Percentiles rank a stretch among this genome's conserved stretches.
phyloP scores from a whole-genome alignment of 2,113 vertebrate species.

The Hemiprocne comata region DNA sequence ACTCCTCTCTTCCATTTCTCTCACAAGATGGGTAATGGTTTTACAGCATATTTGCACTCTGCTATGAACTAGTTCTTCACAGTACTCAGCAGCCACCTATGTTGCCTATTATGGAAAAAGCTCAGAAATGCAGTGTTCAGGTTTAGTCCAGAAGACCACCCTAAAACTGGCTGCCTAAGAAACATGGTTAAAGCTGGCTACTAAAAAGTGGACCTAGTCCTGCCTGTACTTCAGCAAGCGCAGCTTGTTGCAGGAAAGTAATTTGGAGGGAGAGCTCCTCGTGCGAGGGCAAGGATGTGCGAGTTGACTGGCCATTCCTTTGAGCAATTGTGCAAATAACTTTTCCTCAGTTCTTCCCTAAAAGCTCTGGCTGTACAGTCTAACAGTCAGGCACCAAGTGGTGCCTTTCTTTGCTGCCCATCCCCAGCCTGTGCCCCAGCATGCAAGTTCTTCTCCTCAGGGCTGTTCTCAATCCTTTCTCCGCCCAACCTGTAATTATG shows the following conservation, averaged over 20 bases:
- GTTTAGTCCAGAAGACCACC: neutral
- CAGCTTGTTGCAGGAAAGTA: neutral
- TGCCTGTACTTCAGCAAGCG: neutral
- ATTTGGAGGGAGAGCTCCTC: neutral
- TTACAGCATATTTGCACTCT: neutral
- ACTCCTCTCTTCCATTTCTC: neutral
- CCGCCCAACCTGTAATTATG: no score
- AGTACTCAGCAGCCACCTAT: neutral
- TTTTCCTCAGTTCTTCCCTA: neutral
- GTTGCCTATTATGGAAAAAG: neutral
- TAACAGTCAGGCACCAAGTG: fast-evolving
- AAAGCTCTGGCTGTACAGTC: neutral
- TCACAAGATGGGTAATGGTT: neutral
- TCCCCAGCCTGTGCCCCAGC: neutral
- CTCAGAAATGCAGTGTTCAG: neutral
- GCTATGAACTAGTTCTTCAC: neutral
- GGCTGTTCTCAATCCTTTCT: no score
- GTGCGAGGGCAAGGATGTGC: neutral
- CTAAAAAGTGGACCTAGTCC: neutral
- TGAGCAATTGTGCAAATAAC: neutral
- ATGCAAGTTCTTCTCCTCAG: no score
- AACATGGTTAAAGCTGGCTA: neutral
- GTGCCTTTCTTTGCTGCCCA: neutral
- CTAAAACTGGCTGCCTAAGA: neutral
- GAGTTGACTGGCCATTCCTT: neutral